A percentile compares a stretch with the other conserved stretches of the same genome.
Conservation (phyloP, 23 tunicate genomes). For the Oikopleura dioica region DNA sequence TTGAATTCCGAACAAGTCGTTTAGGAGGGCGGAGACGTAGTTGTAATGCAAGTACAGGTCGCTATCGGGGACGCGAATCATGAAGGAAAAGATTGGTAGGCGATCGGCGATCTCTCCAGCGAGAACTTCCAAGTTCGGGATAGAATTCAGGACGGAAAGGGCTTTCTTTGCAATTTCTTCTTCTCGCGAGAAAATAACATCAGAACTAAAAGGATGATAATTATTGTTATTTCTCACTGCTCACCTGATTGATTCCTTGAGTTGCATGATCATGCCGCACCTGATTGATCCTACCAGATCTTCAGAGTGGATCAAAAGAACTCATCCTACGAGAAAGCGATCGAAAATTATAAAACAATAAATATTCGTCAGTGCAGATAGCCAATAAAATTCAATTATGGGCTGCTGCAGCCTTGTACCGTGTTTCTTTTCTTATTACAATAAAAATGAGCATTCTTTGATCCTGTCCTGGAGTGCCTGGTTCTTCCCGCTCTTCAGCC, state of each 20-base stretch:
- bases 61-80: slow-evolving; percentile 25
- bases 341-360: too few species aligned
- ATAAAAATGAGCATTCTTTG: too few species aligned
- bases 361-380: too few species aligned
- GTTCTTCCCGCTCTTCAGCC: slow-evolving; percentile 75
- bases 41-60: slow-evolving; percentile 61
- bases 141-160: slow-evolving; percentile 19
- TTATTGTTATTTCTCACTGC: too few species aligned
- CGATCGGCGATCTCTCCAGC: slow-evolving; percentile 17
- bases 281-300: background rate
- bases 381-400: too few species aligned
- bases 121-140: slow-evolving; percentile 38
- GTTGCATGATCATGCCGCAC: slow-evolving; percentile 10
- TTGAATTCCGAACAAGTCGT: slow-evolving; percentile 94
- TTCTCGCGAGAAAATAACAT: slow-evolving; percentile 29
- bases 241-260: slow-evolving; percentile 10
- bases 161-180: slow-evolving; percentile 22
- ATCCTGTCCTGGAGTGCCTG: slow-evolving; percentile 59
- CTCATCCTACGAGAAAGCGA: too few species aligned
- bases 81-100: slow-evolving; percentile 80
- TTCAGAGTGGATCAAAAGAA: too few species aligned
- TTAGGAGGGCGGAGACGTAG: slow-evolving; percentile 55
- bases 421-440: too few species aligned
- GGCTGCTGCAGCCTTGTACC: too few species aligned
- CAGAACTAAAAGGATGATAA: slow-evolving; percentile 31